A percentile compares a stretch with the other conserved stretches of the same genome.
These are phyloP conservation scores for Percopsis omiscomaycus DNA, from an alignment of 2,797 vertebrate genomes.

Conservation along the genomic window DNA sequence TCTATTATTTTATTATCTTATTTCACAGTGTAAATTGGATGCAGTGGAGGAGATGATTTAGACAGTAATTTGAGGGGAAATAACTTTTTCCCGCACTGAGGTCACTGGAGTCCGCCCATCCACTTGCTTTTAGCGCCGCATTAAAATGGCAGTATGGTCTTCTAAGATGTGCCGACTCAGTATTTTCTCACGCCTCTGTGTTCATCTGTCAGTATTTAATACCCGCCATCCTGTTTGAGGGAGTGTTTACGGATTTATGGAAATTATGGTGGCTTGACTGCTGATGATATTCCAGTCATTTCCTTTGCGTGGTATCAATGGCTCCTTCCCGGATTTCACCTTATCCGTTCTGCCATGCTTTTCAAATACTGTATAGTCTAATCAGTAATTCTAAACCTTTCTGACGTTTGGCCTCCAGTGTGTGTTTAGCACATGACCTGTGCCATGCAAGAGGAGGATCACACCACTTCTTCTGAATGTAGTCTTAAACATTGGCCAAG, in stretches of 20 bases:
- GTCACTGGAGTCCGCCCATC: conserved; percentile 50
- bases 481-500: too few relatives aligned
- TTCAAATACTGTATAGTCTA: conserved; percentile 6
- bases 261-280: conserved; percentile 26
- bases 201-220: conserved; percentile 54
- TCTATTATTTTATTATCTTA: conserved; percentile 49
- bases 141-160: conserved; percentile 15
- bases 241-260: conserved; percentile 18
- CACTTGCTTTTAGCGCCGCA: conserved; percentile 48
- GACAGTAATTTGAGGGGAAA: conserved; percentile 57
- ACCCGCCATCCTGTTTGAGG: conserved; percentile 20
- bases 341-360: not conserved
- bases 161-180: conserved; percentile 28
- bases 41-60: conserved; percentile 64
- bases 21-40: conserved; percentile 58
- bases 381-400: too few relatives aligned
- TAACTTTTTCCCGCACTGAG: conserved; percentile 41
- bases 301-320: not conserved
- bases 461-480: too few relatives aligned
- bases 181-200: conserved; percentile 45
- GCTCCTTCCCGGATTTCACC: not conserved
- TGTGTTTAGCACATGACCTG: too few relatives aligned
- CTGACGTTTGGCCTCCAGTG: too few relatives aligned
- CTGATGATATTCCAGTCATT: conserved; percentile 20
- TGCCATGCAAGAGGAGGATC: too few relatives aligned